Evolutionary conservation across 2,113 vertebrate species (phyloP), one percentile per base, ranked within the genome.

Genomic region (Leptocoma aspasia): DNA sequence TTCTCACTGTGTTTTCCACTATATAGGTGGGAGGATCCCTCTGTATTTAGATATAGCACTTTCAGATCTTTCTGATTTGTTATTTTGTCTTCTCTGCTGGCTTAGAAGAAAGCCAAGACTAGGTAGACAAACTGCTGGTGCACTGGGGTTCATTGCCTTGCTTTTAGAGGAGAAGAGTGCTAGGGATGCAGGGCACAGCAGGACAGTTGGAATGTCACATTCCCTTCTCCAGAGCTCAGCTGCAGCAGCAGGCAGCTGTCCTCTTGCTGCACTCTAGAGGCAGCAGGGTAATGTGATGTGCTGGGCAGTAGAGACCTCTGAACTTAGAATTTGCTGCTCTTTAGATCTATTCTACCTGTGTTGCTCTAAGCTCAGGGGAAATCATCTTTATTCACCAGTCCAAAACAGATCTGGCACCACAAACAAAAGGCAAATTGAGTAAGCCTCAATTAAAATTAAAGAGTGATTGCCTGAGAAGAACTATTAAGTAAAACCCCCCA

Each of bases 381-480:
- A 33, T 37, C 0, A 0, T 63, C 35, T 23, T 11, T 50, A 9
- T 77, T 75, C 18, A 14, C n/a, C 53, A 39, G 12, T 45, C 30
- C 73, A n/a, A 69, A 82, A 15, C 44, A 41, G 35, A 68, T 57
- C 30, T 57, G 23, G 56, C 65, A 33, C 31, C 0, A 6, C 68
- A 60, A 93, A 56, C 35, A 13, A 52, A 66, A 87, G 37, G 19
- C 30, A 31, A 64, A 52, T 56, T 37, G 44, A 78, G 16, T 64
- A 56, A 87, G 45, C 47, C 41, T 82, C 15, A 28, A 13, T 78
- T n/a, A 42, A 92, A 80, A 64, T 60, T 47, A 50, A 64, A n/a
- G 21, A 27, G 14, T 0, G 0, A 5, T 68, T 82, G 9, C 27
- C 18, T 16, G 17, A n/a, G 44, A 47, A 61, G 57, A 78, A 54